Conservation (phyloP, 2,888 invertebrate genomes). For the Timema podura region DNA sequence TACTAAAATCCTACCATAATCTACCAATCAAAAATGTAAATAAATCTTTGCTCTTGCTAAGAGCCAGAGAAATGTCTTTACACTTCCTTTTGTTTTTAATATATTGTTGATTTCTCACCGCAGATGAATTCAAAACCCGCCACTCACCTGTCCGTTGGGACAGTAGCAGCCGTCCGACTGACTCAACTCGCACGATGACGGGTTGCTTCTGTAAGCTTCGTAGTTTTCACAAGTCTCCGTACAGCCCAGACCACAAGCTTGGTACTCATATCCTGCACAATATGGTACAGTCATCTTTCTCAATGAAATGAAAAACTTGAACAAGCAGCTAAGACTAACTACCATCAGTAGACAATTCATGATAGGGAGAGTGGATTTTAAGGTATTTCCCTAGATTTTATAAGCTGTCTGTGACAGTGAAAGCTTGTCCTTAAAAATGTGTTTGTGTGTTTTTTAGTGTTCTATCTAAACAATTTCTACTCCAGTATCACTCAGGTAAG, state of each 20-base stretch:
- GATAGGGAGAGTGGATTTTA: too few relatives aligned
- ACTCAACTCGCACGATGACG: conserved; percentile 48
- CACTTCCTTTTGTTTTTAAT: too few relatives aligned
- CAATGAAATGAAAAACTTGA: not conserved
- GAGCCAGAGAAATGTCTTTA: too few relatives aligned
- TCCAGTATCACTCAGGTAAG: too few relatives aligned
- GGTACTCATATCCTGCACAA: conserved; percentile 47
- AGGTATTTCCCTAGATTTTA: too few relatives aligned
- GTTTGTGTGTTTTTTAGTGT: too few relatives aligned
- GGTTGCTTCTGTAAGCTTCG: conserved; percentile 45
- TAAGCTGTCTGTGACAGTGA: too few relatives aligned
- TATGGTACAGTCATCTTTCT: not conserved
- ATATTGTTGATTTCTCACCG: not conserved
- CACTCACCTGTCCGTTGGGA: conserved; percentile 61
- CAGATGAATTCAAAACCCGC: not conserved
- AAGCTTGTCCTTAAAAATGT: too few relatives aligned
- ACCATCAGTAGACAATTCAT: too few relatives aligned
- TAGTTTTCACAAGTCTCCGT: conserved; percentile 62
- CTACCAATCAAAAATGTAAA: not conserved
- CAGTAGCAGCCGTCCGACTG: conserved; percentile 79
- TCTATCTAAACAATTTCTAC: too few relatives aligned
- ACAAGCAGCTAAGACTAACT: too few relatives aligned
- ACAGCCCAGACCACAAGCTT: conserved; percentile 57
- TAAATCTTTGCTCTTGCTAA: too few relatives aligned
- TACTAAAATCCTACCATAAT: not conserved